phyloP scores from a whole-genome alignment of 2,888 invertebrate genomes.

The Leucozona laternaria region DNA sequence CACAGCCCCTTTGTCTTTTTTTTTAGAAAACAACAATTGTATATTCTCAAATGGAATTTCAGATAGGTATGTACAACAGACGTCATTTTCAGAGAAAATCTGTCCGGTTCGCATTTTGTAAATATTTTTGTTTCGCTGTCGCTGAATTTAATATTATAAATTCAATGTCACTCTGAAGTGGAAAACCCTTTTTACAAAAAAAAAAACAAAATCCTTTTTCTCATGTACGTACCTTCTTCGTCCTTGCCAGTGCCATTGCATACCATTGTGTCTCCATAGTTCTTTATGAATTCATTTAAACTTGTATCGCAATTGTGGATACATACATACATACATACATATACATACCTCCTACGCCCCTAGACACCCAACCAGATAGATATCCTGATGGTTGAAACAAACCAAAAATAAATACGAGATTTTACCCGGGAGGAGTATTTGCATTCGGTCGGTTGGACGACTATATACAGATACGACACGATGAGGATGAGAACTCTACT shows the following conservation, averaged over 20 bases:
- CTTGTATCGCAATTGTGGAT: background rate
- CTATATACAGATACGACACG: background rate
- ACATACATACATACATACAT: no score
- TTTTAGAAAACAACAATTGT: slow-evolving; percentile 8
- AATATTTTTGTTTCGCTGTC: slow-evolving; percentile 43
- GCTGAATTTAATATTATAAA: slow-evolving; percentile 63
- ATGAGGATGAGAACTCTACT: background rate
- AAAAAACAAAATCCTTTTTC: background rate
- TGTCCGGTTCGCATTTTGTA: slow-evolving; percentile 25
- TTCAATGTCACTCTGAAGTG: slow-evolving; percentile 66
- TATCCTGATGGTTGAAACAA: slow-evolving; percentile 18
- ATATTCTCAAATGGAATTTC: slow-evolving; percentile 31
- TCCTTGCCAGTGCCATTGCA: slow-evolving; percentile 5
- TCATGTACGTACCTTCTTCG: background rate
- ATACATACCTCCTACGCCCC: background rate
- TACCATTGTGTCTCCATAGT: slow-evolving; percentile 24
- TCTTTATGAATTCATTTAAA: slow-evolving; percentile 58
- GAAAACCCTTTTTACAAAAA: slow-evolving; percentile 34
- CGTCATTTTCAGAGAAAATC: slow-evolving; percentile 42
- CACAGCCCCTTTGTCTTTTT: background rate
- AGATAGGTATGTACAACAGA: slow-evolving; percentile 21
- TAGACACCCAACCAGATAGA: background rate
- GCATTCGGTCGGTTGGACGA: slow-evolving; percentile 31
- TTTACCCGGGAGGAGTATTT: slow-evolving; percentile 41
- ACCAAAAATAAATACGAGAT: slow-evolving; percentile 34